A percentile compares a stretch with the other conserved stretches of the same genome.
Conservation (phyloP, 2,113 vertebrate genomes). For the Climacteris rufus region DNA sequence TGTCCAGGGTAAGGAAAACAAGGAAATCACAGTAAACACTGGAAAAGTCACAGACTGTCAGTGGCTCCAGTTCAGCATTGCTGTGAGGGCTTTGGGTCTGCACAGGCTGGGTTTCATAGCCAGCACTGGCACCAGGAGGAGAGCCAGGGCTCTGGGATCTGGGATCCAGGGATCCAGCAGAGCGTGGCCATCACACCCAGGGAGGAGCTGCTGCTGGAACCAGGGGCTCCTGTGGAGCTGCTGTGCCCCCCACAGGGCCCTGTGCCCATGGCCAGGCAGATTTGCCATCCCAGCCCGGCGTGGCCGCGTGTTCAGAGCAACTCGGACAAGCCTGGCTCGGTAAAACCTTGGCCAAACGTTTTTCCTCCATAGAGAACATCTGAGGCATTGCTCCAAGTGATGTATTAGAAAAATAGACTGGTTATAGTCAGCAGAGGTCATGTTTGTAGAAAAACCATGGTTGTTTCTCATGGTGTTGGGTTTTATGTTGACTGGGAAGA, state of each 20-base stretch:
- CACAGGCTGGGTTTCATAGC: not conserved
- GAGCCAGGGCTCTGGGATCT: not conserved
- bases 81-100: too few relatives aligned
- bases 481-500: not conserved
- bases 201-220: not conserved
- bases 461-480: not conserved
- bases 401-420: not conserved
- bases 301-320: rapidly evolving
- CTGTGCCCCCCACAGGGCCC: not conserved
- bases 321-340: not conserved
- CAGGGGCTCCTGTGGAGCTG: not conserved
- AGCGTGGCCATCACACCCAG: too few relatives aligned
- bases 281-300: rapidly evolving
- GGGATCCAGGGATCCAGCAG: not conserved
- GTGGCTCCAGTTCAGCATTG: not conserved
- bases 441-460: not conserved
- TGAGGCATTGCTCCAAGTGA: not conserved
- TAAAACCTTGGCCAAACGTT: not conserved
- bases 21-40: not conserved
- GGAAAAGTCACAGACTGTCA: not conserved
- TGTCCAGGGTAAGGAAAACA: not conserved
- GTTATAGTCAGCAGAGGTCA: not conserved
- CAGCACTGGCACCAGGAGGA: not conserved
- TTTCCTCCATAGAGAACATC: not conserved
- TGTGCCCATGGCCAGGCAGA: not conserved